phyloP scores from a whole-genome alignment of 2,888 invertebrate species.

The Ophonus ardosiacus region DNA sequence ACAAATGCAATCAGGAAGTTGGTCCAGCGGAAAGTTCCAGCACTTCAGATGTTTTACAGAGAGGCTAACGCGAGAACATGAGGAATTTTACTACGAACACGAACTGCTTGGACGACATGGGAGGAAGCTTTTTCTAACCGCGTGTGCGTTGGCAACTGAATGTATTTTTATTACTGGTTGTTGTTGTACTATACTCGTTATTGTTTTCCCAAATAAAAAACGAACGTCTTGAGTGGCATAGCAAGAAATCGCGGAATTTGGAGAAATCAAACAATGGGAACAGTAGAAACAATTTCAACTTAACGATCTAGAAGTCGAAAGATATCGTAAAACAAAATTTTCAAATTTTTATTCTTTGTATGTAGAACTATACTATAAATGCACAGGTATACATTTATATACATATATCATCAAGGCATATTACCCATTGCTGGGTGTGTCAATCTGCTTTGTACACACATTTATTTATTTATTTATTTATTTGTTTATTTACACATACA shows the following conservation, averaged over 20 bases:
- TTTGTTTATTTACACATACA: too few relatives aligned
- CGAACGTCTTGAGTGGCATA: constrained; percentile 17
- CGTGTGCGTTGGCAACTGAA: constrained; percentile 43
- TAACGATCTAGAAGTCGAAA: constrained; percentile 6
- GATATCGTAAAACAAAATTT: background rate
- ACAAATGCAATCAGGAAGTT: constrained; percentile 64
- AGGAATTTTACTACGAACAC: constrained; percentile 61
- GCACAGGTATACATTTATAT: too few relatives aligned
- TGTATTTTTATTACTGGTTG: constrained; percentile 39
- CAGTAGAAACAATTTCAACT: constrained; percentile 25
- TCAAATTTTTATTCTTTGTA: too few relatives aligned
- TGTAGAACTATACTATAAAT: too few relatives aligned
- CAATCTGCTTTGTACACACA: too few relatives aligned
- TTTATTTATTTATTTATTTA: too few relatives aligned
- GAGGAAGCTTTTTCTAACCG: constrained; percentile 30
- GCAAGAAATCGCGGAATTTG: constrained; percentile 35
- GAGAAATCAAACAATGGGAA: constrained; percentile 35
- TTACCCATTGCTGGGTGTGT: too few relatives aligned
- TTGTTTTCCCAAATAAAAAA: constrained; percentile 40
- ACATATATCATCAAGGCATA: too few relatives aligned
- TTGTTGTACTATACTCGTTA: constrained; percentile 38
- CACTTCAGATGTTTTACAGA: constrained; percentile 62
- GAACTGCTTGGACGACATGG: constrained; percentile 41
- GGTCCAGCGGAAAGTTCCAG: constrained; percentile 62
- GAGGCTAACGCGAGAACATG: constrained; percentile 56